These are phyloP conservation scores for Pogonus chalceus DNA, from an alignment of 1,140 invertebrate genomes.

Conservation along the genomic window DNA sequence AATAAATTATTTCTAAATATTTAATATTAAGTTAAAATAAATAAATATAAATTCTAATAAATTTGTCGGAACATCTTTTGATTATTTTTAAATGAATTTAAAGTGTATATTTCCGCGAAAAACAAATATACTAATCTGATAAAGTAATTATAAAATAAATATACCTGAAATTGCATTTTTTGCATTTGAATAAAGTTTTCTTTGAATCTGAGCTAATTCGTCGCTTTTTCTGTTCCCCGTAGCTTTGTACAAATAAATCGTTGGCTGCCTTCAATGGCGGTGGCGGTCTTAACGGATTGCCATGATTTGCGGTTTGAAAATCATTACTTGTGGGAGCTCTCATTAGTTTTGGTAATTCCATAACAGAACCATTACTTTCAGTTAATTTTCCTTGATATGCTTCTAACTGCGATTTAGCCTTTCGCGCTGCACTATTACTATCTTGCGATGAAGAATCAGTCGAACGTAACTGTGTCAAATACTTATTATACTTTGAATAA, in stretches of 20 bases:
- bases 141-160: too few relatives aligned
- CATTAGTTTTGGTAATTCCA: slow-evolving; percentile 39
- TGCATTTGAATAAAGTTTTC: slow-evolving; percentile 66
- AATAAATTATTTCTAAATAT: neutral
- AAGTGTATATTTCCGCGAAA: too few relatives aligned
- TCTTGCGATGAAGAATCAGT: slow-evolving; percentile 34
- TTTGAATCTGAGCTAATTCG: slow-evolving; percentile 34
- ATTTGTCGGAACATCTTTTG: too few relatives aligned
- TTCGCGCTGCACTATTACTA: slow-evolving; percentile 26
- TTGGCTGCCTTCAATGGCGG: slow-evolving; percentile 28
- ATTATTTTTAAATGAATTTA: too few relatives aligned
- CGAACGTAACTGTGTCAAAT: slow-evolving; percentile 58
- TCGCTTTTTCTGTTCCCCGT: slow-evolving; percentile 24
- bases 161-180: slow-evolving; percentile 73
- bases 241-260: slow-evolving; percentile 16
- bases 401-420: slow-evolving; percentile 30
- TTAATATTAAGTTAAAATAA: too few relatives aligned
- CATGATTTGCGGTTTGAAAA: slow-evolving; percentile 24
- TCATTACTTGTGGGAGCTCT: slow-evolving; percentile 29
- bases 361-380: slow-evolving; percentile 27
- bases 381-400: slow-evolving; percentile 30
- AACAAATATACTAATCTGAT: neutral
- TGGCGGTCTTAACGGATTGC: slow-evolving; percentile 18
- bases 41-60: too few relatives aligned
- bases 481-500: slow-evolving; percentile 87